Evolutionary conservation across 2,113 vertebrate genomes (phyloP).

Genomic region (Eretmochelys imbricata): DNA sequence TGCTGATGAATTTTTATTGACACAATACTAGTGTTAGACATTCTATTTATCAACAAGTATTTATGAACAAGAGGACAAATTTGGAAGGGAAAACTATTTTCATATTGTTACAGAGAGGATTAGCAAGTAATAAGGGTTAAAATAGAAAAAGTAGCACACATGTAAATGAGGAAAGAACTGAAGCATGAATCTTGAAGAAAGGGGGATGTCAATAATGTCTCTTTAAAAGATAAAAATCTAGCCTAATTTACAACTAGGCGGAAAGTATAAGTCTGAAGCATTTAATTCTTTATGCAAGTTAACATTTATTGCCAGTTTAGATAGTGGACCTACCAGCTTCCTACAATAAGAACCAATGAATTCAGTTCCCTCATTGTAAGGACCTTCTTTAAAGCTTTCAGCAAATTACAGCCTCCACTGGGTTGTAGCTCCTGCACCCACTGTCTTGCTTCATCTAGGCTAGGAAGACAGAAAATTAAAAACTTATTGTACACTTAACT

Average conservation of each 20-base stretch:
- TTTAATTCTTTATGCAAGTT: background rate
- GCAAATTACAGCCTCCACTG: conserved; percentile 76
- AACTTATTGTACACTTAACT: background rate
- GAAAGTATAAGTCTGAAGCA: background rate
- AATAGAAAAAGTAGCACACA: background rate
- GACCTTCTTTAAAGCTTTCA: conserved; percentile 75
- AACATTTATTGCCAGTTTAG: background rate
- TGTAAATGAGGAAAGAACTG: background rate
- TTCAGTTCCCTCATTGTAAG: conserved; percentile 72
- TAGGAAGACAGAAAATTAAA: background rate
- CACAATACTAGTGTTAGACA: background rate
- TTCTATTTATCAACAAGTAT: accelerated
- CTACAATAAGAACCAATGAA: conserved; percentile 77
- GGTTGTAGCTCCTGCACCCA: conserved; percentile 77
- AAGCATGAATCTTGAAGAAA: background rate
- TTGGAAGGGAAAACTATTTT: background rate
- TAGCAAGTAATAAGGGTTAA: background rate
- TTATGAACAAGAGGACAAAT: background rate
- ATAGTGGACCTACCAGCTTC: conserved; percentile 78
- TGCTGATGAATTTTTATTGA: background rate
- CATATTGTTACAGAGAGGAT: background rate
- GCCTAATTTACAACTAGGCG: background rate
- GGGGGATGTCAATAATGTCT: background rate
- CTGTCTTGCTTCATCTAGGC: conserved; percentile 79
- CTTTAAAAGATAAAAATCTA: background rate